These are phyloP conservation scores for Plebejus argus DNA, from an alignment of 2,888 invertebrate genomes.

Conservation along the genomic window DNA sequence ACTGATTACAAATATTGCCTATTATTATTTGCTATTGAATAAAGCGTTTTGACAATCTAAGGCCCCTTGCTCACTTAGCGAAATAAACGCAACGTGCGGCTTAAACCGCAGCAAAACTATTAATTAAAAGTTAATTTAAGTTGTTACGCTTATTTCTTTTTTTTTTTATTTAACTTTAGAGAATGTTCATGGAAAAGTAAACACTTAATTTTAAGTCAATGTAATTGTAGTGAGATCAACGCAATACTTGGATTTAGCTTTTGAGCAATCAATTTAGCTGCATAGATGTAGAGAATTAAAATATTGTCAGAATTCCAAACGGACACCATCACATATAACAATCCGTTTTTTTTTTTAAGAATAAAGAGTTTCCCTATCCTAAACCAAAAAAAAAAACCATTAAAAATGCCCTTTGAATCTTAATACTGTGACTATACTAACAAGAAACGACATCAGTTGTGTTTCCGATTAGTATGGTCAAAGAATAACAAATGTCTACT, in stretches of 20 bases:
- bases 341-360: neutral
- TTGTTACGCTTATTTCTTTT: neutral
- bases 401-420: neutral
- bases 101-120: neutral
- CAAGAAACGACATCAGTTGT: neutral
- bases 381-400: neutral
- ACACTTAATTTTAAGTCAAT: neutral
- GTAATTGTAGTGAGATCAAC: conserved; percentile 6
- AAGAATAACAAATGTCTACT: conserved; percentile 1
- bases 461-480: neutral
- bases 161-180: neutral
- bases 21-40: conserved; percentile 19
- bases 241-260: neutral
- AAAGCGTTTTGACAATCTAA: conserved; percentile 35
- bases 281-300: neutral
- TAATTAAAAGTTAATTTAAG: neutral
- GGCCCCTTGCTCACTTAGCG: conserved; percentile 37
- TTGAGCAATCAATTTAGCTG: neutral
- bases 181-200: neutral
- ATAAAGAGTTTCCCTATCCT: neutral
- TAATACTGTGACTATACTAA: conserved; percentile 9
- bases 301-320: neutral
- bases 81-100: conserved; percentile 34
- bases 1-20: conserved; percentile 18
- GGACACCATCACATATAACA: neutral